Evolutionary conservation across 2,888 invertebrate species (phyloP).

Genomic region (Spodoptera littoralis): DNA sequence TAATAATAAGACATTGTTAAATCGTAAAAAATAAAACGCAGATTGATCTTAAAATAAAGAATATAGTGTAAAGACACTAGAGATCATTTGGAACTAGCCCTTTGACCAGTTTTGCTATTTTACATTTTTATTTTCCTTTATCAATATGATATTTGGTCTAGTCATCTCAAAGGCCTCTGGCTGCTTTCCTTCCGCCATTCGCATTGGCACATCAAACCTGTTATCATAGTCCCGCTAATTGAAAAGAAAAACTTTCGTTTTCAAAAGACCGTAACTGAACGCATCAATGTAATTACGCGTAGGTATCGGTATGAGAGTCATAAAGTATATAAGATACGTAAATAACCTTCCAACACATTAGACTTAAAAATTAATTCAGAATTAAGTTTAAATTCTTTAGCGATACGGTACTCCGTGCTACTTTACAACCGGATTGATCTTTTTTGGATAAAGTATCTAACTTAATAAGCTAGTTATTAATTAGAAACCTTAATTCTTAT

Average conservation of each 20-base stretch:
- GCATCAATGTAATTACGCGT: no score
- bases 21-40: no score
- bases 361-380: slow-evolving; percentile 4
- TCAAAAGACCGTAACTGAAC: slow-evolving; percentile 58
- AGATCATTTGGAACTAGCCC: no score
- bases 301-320: no score
- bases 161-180: slow-evolving; percentile 59
- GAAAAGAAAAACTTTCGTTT: slow-evolving; percentile 71
- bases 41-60: no score
- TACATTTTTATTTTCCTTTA: no score
- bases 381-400: slow-evolving; percentile 26
- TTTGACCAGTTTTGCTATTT: no score
- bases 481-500: background rate
- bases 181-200: slow-evolving; percentile 77
- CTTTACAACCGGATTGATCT: slow-evolving; percentile 44
- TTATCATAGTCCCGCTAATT: slow-evolving; percentile 69
- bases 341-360: no score
- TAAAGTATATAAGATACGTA: no score
- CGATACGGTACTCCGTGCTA: slow-evolving; percentile 49
- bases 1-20: no score
- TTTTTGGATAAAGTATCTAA: slow-evolving; percentile 17
- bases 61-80: no score
- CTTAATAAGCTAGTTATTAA: background rate
- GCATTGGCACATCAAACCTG: slow-evolving; percentile 76
- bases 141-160: slow-evolving; percentile 3